Evolutionary conservation across 1,140 invertebrate genomes (phyloP).

Genomic region (Maconellicoccus hirsutus): DNA sequence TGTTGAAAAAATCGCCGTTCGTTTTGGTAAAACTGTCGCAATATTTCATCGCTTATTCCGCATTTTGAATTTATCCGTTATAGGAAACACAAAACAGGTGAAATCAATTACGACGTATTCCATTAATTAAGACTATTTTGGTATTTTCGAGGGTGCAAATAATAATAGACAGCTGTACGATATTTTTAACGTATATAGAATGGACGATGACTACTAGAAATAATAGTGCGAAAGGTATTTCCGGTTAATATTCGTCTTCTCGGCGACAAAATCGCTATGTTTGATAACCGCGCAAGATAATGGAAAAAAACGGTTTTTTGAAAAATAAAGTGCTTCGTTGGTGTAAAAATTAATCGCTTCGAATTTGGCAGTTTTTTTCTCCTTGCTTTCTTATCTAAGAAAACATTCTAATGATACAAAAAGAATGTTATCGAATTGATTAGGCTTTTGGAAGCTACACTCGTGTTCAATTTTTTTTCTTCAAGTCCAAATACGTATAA

Average conservation of each 20-base stretch:
- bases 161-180: not conserved
- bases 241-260: not conserved
- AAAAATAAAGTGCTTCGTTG: too few relatives aligned
- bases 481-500: not conserved
- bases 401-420: not conserved
- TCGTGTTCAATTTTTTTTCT: not conserved
- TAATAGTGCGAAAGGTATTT: not conserved
- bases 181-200: not conserved
- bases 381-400: not conserved
- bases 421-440: not conserved
- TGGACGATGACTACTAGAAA: slow-evolving; percentile 3
- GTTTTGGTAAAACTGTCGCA: too few relatives aligned
- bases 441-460: not conserved
- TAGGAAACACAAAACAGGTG: not conserved
- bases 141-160: slow-evolving; percentile 1
- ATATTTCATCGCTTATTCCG: not conserved
- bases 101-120: not conserved
- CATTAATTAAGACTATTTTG: not conserved
- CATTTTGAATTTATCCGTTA: not conserved
- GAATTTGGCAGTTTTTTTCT: not conserved
- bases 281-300: not conserved
- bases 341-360: not conserved
- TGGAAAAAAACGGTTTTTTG: not conserved
- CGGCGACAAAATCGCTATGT: not conserved
- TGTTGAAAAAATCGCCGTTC: too few relatives aligned